Conservation (phyloP, 2,888 invertebrate genomes). For the Parnassius mnemosyne region DNA sequence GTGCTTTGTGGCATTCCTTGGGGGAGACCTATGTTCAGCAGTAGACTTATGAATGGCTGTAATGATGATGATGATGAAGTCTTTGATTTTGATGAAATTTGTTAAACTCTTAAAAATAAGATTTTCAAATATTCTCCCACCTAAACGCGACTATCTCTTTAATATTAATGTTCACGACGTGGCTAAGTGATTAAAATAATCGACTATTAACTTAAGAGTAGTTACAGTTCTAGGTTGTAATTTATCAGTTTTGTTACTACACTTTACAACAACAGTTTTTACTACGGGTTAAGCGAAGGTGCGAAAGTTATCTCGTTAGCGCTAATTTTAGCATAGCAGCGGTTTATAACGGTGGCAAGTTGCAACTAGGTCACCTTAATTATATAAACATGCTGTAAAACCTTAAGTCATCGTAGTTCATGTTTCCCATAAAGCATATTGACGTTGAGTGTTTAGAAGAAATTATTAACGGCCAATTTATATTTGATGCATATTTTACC, state of each 20-base stretch:
- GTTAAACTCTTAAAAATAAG: too few relatives aligned
- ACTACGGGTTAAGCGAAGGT: not conserved
- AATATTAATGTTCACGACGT: too few relatives aligned
- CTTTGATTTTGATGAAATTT: too few relatives aligned
- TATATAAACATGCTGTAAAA: constrained; percentile 13
- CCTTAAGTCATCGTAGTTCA: constrained; percentile 2
- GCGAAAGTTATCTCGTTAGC: constrained; percentile 12
- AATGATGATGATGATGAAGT: too few relatives aligned
- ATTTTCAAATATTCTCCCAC: too few relatives aligned
- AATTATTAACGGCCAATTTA: constrained; percentile 40
- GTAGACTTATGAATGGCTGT: too few relatives aligned
- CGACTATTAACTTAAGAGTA: too few relatives aligned
- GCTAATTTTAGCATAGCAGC: constrained; percentile 13
- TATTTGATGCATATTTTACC: constrained; percentile 49
- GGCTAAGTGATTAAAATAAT: too few relatives aligned
- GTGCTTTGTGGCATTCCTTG: too few relatives aligned
- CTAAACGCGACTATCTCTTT: too few relatives aligned
- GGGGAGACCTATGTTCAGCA: too few relatives aligned
- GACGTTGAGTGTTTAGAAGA: constrained; percentile 1
- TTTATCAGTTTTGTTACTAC: not conserved
- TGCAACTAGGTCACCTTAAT: constrained; percentile 16
- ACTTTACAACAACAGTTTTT: not conserved
- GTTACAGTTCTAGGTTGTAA: not conserved
- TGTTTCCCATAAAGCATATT: too few relatives aligned
- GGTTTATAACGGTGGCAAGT: constrained; percentile 7